A percentile compares a stretch with the other conserved stretches of the same genome.
phyloP scores from a whole-genome alignment of 2,113 vertebrate genomes.

The Alectura lathami region DNA sequence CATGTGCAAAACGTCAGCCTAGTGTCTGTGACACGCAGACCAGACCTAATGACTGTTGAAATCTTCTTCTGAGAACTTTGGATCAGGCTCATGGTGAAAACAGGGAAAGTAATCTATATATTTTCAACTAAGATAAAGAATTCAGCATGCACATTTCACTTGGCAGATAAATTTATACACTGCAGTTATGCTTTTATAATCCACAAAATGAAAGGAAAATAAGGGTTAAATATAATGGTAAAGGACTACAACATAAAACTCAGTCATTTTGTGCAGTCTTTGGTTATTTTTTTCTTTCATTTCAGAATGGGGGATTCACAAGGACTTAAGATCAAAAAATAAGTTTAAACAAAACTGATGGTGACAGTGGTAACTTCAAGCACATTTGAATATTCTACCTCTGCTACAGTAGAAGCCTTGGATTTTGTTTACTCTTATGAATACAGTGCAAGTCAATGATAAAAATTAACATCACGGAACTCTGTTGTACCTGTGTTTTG shows the following conservation, averaged over 20 bases:
- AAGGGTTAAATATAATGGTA: not conserved
- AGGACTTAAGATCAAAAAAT: not conserved
- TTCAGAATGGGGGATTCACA: not conserved
- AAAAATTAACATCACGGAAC: not conserved
- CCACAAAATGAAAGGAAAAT: not conserved
- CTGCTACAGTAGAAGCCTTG: not conserved
- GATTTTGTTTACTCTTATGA: too few relatives aligned
- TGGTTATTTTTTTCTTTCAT: not conserved
- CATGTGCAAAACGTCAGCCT: not conserved
- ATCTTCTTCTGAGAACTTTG: slow-evolving; percentile 13
- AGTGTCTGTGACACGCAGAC: not conserved
- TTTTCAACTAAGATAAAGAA: not conserved
- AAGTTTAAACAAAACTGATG: rapidly evolving
- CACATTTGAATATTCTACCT: not conserved
- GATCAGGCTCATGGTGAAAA: not conserved
- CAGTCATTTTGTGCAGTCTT: not conserved
- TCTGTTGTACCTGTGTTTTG: not conserved
- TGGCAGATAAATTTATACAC: not conserved
- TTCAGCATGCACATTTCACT: not conserved
- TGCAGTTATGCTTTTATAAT: not conserved
- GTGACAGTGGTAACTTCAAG: not conserved
- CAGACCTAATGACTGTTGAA: not conserved
- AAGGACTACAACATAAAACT: not conserved
- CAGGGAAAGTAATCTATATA: not conserved
- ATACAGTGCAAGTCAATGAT: not conserved